Conservation (phyloP, 2,888 invertebrate genomes). For the Cybosia mesomella region DNA sequence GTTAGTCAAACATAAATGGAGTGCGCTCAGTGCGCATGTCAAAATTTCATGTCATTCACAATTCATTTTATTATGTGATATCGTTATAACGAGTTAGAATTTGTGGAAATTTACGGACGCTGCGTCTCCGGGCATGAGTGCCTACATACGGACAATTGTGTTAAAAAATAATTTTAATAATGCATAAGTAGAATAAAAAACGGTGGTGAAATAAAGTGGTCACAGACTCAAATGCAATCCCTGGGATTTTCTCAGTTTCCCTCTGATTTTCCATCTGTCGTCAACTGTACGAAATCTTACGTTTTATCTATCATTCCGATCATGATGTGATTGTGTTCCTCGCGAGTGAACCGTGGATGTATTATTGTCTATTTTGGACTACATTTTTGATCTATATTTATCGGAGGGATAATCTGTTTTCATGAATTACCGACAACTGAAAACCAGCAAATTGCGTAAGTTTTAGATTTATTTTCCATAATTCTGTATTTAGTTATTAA, state of each 20-base stretch:
- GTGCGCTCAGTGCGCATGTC: conserved; percentile 86
- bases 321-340: conserved; percentile 68
- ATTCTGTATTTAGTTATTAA: conserved; percentile 26
- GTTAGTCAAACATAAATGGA: conserved; percentile 56
- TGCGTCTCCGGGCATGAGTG: conserved; percentile 70
- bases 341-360: conserved; percentile 65
- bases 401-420: conserved; percentile 64
- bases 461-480: conserved; percentile 55
- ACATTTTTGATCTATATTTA: conserved; percentile 75
- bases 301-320: conserved; percentile 65
- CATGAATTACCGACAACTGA: conserved; percentile 70
- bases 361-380: conserved; percentile 77
- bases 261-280: conserved; percentile 52
- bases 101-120: conserved; percentile 73
- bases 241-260: conserved; percentile 67
- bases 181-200: conserved; percentile 59
- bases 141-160: conserved; percentile 65
- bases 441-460: conserved; percentile 80
- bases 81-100: conserved; percentile 75
- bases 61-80: conserved; percentile 82
- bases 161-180: conserved; percentile 56
- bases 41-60: conserved; percentile 80
- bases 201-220: conserved; percentile 58
- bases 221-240: conserved; percentile 57
- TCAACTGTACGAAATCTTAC: conserved; percentile 44